phyloP scores from a whole-genome alignment of 2,113 vertebrate genomes.

The Myrmophylax atrothorax region DNA sequence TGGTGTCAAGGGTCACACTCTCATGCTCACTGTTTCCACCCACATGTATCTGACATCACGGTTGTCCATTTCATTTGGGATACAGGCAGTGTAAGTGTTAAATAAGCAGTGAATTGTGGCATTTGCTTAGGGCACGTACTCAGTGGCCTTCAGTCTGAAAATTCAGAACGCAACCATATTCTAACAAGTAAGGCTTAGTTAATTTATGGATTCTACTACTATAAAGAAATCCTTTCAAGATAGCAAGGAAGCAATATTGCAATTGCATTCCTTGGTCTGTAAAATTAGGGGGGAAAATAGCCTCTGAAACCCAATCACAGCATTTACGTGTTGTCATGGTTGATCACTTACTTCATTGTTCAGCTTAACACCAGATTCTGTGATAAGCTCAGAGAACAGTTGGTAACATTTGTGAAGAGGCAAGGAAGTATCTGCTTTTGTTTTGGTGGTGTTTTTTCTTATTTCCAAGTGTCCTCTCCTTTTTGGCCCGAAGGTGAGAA shows the following conservation, averaged over 20 bases:
- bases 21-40: background rate
- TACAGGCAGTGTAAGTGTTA: background rate
- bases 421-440: background rate
- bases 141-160: background rate
- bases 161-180: background rate
- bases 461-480: background rate
- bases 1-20: background rate
- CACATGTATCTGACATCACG: background rate
- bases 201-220: background rate
- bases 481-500: background rate
- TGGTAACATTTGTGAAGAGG: background rate
- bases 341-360: background rate
- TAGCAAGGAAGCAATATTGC: background rate
- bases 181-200: background rate
- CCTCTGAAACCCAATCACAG: background rate
- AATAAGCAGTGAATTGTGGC: background rate
- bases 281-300: background rate
- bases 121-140: background rate
- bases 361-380: background rate
- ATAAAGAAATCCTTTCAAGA: background rate
- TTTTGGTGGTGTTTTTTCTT: background rate
- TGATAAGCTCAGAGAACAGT: background rate
- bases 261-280: background rate
- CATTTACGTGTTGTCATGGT: background rate
- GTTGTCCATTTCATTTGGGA: background rate